These are phyloP conservation scores for Salvelinus namaycush DNA, from an alignment of 2,113 vertebrate genomes.

Conservation along the genomic window DNA sequence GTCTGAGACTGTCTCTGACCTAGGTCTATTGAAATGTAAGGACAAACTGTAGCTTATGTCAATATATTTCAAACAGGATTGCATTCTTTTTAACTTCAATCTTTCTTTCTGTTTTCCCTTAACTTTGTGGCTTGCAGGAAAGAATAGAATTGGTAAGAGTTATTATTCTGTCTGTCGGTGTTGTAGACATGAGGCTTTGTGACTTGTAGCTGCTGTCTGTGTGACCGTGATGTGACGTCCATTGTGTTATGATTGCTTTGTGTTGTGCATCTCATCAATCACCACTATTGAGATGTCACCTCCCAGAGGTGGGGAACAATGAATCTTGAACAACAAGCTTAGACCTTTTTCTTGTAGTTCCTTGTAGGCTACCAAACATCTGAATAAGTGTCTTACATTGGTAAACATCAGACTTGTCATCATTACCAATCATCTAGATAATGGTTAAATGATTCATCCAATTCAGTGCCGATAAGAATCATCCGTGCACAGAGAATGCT, in stretches of 20 bases:
- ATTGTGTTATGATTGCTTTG: conserved; percentile 34
- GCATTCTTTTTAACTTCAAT: neutral
- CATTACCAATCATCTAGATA: no score
- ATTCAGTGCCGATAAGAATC: no score
- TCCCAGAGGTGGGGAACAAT: conserved; percentile 3
- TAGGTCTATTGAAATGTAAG: neutral
- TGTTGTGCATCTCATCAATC: conserved; percentile 47
- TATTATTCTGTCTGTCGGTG: conserved; percentile 16
- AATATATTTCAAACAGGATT: neutral
- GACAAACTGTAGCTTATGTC: neutral
- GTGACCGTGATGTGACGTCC: neutral
- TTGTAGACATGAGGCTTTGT: neutral
- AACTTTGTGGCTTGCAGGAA: conserved; percentile 73
- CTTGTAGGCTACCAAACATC: no score
- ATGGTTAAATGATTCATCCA: no score
- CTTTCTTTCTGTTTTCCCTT: conserved; percentile 9
- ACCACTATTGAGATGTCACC: conserved; percentile 54
- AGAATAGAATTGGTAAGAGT: conserved; percentile 86
- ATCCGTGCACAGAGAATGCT: no score
- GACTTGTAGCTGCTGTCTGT: neutral
- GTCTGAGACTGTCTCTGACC: neutral
- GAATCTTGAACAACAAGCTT: conserved; percentile 30
- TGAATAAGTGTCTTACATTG: no score
- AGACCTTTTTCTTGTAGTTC: no score
- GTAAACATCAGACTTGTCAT: no score